phyloP scores from a whole-genome alignment of 2,888 invertebrate species.

The Drosophila buzzatii region DNA sequence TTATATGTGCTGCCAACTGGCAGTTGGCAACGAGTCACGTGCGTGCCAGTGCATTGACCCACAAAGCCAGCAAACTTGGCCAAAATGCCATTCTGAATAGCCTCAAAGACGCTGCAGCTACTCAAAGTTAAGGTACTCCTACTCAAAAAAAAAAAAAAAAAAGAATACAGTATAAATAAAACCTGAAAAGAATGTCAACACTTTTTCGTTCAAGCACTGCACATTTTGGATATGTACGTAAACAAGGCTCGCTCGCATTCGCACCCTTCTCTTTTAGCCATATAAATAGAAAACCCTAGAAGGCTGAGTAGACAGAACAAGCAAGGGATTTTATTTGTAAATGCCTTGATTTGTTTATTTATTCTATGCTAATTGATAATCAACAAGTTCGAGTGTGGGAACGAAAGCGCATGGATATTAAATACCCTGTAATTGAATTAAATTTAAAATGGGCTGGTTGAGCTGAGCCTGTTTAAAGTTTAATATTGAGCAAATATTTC shows the following conservation, averaged over 20 bases:
- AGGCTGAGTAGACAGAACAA: not conserved
- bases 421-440: conserved; percentile 22
- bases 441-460: not conserved
- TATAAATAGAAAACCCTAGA: conserved; percentile 16
- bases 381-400: conserved; percentile 35
- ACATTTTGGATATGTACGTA: conserved; percentile 22
- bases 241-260: conserved; percentile 26
- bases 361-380: conserved; percentile 43
- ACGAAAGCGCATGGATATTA: not conserved
- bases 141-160: not conserved
- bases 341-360: conserved; percentile 31
- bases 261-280: conserved; percentile 14
- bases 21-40: conserved; percentile 66
- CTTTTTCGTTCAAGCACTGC: conserved; percentile 5
- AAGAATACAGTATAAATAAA: too few relatives aligned
- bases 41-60: conserved; percentile 68
- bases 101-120: conserved; percentile 48
- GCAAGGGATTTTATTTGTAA: conserved; percentile 32
- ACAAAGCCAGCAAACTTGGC: conserved; percentile 50
- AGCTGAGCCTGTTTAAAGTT: not conserved
- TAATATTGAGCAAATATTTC: not conserved
- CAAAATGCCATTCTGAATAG: conserved; percentile 49
- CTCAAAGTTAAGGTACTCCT: conserved; percentile 23
- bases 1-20: conserved; percentile 51
- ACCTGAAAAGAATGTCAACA: not conserved